Percentiles rank a stretch among this genome's conserved stretches.
Conservation (phyloP, 1,140 invertebrate species). For the Penaeus indicus region DNA sequence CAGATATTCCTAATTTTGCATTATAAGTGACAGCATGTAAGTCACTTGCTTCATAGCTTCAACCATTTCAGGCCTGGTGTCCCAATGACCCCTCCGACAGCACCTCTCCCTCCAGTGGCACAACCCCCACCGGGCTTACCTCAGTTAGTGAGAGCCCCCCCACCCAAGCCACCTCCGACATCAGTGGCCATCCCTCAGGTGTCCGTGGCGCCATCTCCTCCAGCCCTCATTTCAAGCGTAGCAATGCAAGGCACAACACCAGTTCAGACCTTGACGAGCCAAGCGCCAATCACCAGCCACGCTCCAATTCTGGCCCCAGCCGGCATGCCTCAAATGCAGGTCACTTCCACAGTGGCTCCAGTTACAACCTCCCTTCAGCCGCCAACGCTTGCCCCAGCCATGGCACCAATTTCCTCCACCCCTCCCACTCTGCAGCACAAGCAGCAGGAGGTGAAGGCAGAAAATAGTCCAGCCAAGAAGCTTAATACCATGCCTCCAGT, state of each 20-base stretch:
- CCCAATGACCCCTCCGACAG: slow-evolving; percentile 50
- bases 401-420: slow-evolving; percentile 28
- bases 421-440: slow-evolving; percentile 25
- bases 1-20: too few species aligned
- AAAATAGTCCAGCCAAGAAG: slow-evolving; percentile 31
- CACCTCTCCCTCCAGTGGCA: slow-evolving; percentile 44
- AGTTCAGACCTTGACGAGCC: slow-evolving; percentile 45
- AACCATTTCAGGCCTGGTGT: slow-evolving; percentile 42
- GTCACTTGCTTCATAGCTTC: slow-evolving; percentile 2
- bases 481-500: slow-evolving; percentile 8
- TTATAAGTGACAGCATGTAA: not conserved
- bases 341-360: not conserved
- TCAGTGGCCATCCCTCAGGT: slow-evolving; percentile 38
- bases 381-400: slow-evolving; percentile 39
- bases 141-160: slow-evolving; percentile 45
- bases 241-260: slow-evolving; percentile 35
- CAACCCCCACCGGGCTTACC: slow-evolving; percentile 50
- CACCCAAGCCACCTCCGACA: slow-evolving; percentile 14
- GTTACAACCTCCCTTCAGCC: slow-evolving; percentile 21
- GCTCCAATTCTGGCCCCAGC: slow-evolving; percentile 45
- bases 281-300: slow-evolving; percentile 19
- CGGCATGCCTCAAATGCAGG: not conserved
- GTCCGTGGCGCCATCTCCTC: slow-evolving; percentile 43
- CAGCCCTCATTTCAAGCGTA: slow-evolving; percentile 43
- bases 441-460: slow-evolving; percentile 11